Percentiles rank a stretch among this genome's conserved stretches.
These are phyloP conservation scores for Bruchidius siliquastri DNA, from an alignment of 2,888 invertebrate species.

Conservation along the genomic window DNA sequence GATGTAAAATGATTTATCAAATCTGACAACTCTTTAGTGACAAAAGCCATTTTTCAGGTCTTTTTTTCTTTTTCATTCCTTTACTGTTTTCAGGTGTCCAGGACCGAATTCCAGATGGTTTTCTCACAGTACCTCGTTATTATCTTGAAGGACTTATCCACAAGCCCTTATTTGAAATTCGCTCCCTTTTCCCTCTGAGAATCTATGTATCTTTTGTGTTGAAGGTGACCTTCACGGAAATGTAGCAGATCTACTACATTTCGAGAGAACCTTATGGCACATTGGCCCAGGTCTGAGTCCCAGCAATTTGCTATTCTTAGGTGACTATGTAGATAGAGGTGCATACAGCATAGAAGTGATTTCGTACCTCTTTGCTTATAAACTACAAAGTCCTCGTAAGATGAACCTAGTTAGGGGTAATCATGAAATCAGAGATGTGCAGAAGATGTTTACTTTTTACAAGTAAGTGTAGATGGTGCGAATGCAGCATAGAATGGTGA, in stretches of 20 bases:
- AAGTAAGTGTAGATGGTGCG: constrained; percentile 47
- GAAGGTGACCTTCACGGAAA: constrained; percentile 76
- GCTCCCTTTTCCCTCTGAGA: not conserved
- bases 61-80: too few species aligned
- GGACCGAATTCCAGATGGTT: too few species aligned
- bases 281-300: constrained; percentile 62
- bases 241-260: constrained; percentile 60
- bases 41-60: too few species aligned
- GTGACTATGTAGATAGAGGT: constrained; percentile 75
- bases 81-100: too few species aligned
- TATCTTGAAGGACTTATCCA: too few species aligned
- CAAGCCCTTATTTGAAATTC: too few species aligned
- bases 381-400: constrained; percentile 61
- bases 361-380: constrained; percentile 66
- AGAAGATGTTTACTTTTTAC: constrained; percentile 69
- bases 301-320: constrained; percentile 63
- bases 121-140: too few species aligned
- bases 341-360: constrained; percentile 64
- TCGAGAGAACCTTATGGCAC: constrained; percentile 68
- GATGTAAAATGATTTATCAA: too few species aligned
- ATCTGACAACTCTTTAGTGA: too few species aligned
- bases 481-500: too few species aligned
- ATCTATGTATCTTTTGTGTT: too few species aligned
- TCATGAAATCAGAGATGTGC: constrained; percentile 70
- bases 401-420: constrained; percentile 66